These are phyloP conservation scores for Mormoops blainvillei DNA, from an alignment of 2,113 vertebrate genomes.

Conservation along the genomic window DNA sequence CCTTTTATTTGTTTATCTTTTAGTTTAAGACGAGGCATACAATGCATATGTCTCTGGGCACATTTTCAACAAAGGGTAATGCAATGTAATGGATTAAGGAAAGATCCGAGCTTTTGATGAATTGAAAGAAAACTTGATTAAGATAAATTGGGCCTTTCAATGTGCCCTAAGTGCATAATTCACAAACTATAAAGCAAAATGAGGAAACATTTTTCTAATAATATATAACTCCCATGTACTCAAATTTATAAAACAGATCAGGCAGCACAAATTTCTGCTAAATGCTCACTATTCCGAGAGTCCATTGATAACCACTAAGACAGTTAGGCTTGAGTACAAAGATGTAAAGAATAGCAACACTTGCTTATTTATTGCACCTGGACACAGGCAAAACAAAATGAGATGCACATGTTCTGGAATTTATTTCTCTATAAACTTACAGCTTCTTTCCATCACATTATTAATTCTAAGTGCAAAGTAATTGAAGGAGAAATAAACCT, in stretches of 20 bases:
- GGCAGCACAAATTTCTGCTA: neutral
- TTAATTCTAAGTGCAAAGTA: conserved; percentile 14
- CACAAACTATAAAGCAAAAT: neutral
- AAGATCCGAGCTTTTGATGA: conserved; percentile 1
- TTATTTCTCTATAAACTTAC: neutral
- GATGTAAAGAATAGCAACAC: neutral
- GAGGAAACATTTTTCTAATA: neutral
- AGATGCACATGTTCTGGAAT: neutral
- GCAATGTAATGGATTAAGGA: neutral
- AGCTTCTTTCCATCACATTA: neutral
- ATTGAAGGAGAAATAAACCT: neutral
- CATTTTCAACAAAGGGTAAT: conserved; percentile 17
- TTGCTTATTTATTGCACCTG: neutral
- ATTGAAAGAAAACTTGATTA: neutral
- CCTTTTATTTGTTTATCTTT: conserved; percentile 44
- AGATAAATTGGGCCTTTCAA: conserved; percentile 8
- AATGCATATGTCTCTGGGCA: neutral
- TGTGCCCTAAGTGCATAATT: neutral
- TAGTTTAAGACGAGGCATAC: conserved; percentile 39
- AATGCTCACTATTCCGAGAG: neutral
- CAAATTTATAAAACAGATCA: neutral
- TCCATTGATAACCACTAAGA: neutral
- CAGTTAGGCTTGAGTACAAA: neutral
- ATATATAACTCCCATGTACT: neutral
- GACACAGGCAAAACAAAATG: conserved; percentile 9